phyloP scores from a whole-genome alignment of 2,888 invertebrate genomes.

The Cotesia congregata region DNA sequence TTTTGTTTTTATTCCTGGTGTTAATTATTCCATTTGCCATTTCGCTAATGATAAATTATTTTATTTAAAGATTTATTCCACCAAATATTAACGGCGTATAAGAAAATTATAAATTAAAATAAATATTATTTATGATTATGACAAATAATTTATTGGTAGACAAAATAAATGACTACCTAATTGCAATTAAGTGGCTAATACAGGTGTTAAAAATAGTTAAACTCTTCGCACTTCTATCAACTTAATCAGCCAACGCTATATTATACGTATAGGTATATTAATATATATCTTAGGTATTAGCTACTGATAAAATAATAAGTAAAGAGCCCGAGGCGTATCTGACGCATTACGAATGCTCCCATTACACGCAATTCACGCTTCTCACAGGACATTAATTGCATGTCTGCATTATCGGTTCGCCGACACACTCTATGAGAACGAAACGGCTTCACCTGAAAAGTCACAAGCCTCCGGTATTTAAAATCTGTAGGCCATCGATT shows the following conservation, averaged over 20 bases:
- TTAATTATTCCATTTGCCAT: not conserved
- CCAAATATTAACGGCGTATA: not conserved
- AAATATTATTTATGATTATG: not conserved
- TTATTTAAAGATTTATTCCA: not conserved
- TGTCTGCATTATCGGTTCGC: constrained; percentile 12
- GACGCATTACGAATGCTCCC: constrained; percentile 18
- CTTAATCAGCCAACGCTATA: not conserved
- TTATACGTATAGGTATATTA: not conserved
- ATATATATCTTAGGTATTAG: not conserved
- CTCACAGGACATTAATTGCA: constrained; percentile 17
- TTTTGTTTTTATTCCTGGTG: not conserved
- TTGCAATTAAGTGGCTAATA: not conserved
- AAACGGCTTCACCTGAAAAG: not conserved
- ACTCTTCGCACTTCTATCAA: not conserved
- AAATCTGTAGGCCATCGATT: not conserved
- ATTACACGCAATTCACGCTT: constrained; percentile 20
- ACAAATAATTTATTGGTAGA: not conserved
- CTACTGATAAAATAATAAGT: constrained; percentile 13
- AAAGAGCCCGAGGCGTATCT: constrained; percentile 4
- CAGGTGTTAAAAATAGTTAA: not conserved
- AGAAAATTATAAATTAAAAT: not conserved
- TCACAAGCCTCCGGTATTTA: not conserved
- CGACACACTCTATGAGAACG: not conserved
- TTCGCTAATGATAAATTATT: not conserved
- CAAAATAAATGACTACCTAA: not conserved